Percentiles rank a stretch among this genome's conserved stretches.
Evolutionary conservation across 2,797 vertebrate genomes (phyloP).

Genomic region (Falco rusticolus): DNA sequence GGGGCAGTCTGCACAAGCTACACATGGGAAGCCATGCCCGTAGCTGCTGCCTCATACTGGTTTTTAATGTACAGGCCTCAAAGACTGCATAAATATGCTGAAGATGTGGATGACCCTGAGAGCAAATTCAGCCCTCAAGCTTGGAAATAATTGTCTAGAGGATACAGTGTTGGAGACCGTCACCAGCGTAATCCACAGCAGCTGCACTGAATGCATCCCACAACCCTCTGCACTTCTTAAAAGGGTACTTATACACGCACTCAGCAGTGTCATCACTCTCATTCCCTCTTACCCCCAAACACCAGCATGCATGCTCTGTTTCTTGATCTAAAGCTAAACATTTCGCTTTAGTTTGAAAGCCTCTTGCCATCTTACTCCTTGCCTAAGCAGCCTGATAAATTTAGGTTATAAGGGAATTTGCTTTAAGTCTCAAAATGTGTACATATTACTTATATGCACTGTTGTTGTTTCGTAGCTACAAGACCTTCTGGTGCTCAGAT

Average conservation of each 20-base stretch:
- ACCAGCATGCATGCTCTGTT: background rate
- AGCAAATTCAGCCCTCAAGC: background rate
- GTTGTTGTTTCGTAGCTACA: background rate
- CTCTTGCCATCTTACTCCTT: background rate
- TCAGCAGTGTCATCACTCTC: background rate
- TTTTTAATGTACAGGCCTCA: background rate
- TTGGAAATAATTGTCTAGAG: background rate
- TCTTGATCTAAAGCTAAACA: background rate
- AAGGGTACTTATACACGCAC: background rate
- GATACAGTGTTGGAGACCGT: background rate
- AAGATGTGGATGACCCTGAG: background rate
- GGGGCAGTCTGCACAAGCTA: background rate
- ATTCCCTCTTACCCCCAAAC: background rate
- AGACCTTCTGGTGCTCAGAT: background rate
- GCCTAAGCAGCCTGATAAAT: background rate
- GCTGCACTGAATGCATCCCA: background rate
- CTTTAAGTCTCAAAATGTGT: background rate
- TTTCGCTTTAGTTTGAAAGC: background rate
- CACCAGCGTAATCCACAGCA: background rate
- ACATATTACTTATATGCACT: no score
- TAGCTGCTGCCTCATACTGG: background rate
- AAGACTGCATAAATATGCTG: background rate
- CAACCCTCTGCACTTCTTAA: background rate
- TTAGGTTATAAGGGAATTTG: background rate
- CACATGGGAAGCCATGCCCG: background rate